Evolutionary conservation across 2,888 invertebrate species (phyloP).

Genomic region (Pomacea canaliculata): DNA sequence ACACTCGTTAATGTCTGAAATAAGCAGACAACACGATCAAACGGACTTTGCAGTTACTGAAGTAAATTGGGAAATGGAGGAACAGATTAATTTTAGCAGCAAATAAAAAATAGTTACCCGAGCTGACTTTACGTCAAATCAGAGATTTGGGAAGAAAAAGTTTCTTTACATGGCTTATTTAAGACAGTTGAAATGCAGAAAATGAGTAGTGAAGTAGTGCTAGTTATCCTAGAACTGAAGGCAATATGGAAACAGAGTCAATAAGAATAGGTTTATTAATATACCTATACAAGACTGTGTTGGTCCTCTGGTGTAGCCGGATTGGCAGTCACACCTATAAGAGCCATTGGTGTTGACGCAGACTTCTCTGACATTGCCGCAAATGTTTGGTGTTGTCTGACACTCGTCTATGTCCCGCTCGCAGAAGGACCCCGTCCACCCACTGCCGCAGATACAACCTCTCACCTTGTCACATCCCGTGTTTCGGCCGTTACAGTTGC

Average conservation of each 20-base stretch:
- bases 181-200: no score
- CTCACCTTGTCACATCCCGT: slow-evolving; percentile 3
- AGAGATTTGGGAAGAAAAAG: no score
- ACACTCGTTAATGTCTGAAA: neutral
- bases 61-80: no score
- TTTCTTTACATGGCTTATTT: no score
- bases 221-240: no score
- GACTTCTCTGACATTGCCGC: neutral
- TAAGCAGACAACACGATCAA: neutral
- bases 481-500: slow-evolving; percentile 7
- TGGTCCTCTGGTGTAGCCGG: neutral
- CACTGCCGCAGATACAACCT: slow-evolving; percentile 7
- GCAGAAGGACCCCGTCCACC: slow-evolving; percentile 6
- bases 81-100: no score
- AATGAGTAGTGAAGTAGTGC: no score
- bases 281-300: neutral
- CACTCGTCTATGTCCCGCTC: slow-evolving; percentile 7
- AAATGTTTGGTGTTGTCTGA: neutral
- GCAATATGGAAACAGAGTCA: no score
- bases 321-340: slow-evolving; percentile 8
- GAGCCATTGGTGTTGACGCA: slow-evolving; percentile 14
- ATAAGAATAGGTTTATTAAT: no score
- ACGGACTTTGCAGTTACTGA: no score
- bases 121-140: no score
- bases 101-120: no score